A percentile compares a stretch with the other conserved stretches of the same genome.
These are phyloP conservation scores for Gari tellinella DNA, from an alignment of 2,888 invertebrate genomes.

Conservation along the genomic window DNA sequence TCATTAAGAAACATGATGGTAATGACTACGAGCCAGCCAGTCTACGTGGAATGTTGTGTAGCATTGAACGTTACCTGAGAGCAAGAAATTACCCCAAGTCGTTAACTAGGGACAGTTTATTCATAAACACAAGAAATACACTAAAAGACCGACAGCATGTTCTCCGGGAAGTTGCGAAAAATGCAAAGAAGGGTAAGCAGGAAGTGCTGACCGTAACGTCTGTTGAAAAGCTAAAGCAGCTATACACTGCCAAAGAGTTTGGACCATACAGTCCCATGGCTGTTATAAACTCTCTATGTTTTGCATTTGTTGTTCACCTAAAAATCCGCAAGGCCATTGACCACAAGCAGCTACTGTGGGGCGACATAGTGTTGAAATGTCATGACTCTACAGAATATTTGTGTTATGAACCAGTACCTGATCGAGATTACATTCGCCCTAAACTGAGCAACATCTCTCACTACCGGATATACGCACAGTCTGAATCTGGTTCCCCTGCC, in stretches of 20 bases:
- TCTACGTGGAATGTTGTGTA: constrained; percentile 77
- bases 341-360: constrained; percentile 78
- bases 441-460: constrained; percentile 36
- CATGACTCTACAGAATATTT: constrained; percentile 70
- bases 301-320: constrained; percentile 74
- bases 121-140: constrained; percentile 73
- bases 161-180: constrained; percentile 71
- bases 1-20: constrained; percentile 76
- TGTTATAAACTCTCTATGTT: constrained; percentile 75
- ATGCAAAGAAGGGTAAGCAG: constrained; percentile 57
- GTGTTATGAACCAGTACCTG: constrained; percentile 62
- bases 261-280: constrained; percentile 78
- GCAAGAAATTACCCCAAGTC: constrained; percentile 72
- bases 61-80: constrained; percentile 75
- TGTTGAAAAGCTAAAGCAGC: constrained; percentile 70
- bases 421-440: constrained; percentile 41
- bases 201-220: constrained; percentile 50
- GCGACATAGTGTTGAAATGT: constrained; percentile 73
- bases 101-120: constrained; percentile 71
- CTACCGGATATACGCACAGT: constrained; percentile 31
- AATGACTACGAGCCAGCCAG: constrained; percentile 79
- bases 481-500: constrained; percentile 65
- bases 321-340: constrained; percentile 76
- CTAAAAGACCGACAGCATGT: constrained; percentile 74
- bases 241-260: constrained; percentile 75